Conservation (phyloP, 2,113 vertebrate species). For the Falcunculus frontatus region DNA sequence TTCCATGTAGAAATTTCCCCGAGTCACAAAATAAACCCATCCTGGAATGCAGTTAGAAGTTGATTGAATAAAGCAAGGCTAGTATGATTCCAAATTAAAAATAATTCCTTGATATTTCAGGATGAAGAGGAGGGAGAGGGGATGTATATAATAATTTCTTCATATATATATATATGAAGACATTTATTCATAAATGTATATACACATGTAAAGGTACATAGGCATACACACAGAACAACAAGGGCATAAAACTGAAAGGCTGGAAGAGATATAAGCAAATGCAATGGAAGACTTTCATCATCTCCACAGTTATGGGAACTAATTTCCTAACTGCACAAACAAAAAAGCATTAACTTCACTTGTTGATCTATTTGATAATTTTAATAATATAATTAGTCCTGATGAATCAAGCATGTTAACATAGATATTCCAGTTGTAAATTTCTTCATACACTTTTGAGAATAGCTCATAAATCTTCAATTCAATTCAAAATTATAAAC, state of each 20-base stretch:
- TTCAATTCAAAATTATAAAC: neutral
- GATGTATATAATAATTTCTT: neutral
- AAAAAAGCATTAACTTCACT: neutral
- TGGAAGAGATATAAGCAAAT: neutral
- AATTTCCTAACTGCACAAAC: neutral
- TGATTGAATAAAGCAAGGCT: neutral
- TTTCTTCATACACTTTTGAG: neutral
- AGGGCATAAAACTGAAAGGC: neutral
- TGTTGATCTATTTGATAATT: neutral
- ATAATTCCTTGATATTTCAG: neutral
- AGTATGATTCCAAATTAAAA: neutral
- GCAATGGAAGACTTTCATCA: neutral
- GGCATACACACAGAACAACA: neutral
- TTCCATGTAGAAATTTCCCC: neutral
- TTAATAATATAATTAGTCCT: neutral
- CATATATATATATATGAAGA: neutral
- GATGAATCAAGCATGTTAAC: neutral
- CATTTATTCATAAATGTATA: too few species aligned
- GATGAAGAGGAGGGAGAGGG: neutral
- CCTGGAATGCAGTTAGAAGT: neutral
- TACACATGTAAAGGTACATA: neutral
- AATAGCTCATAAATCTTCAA: neutral
- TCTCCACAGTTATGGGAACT: neutral
- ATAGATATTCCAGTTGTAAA: neutral
- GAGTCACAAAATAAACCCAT: neutral